These are phyloP conservation scores for Philhelius pedissequus DNA, from an alignment of 2,888 invertebrate genomes.

Conservation along the genomic window DNA sequence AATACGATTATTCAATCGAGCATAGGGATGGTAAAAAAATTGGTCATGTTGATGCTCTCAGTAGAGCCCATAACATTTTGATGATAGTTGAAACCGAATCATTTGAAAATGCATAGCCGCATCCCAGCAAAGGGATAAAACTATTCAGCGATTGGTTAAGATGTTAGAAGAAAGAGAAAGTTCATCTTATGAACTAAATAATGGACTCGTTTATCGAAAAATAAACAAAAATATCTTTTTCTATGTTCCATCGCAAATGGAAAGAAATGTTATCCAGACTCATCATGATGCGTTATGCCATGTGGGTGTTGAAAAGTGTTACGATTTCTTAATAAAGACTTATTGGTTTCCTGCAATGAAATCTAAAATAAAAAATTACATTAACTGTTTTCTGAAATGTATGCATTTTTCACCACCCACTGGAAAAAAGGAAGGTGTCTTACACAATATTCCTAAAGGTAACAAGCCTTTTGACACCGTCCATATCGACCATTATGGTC, in stretches of 20 bases:
- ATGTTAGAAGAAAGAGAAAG: background rate
- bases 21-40: background rate
- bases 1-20: background rate
- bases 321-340: background rate
- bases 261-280: background rate
- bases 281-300: background rate
- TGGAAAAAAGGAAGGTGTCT: background rate
- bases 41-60: background rate
- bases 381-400: background rate
- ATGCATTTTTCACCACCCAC: background rate
- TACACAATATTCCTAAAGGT: background rate
- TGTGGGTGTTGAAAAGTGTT: background rate
- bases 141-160: background rate
- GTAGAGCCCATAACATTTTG: background rate
- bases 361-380: background rate
- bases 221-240: background rate
- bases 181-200: background rate
- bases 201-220: background rate
- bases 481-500: background rate
- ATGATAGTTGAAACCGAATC: background rate
- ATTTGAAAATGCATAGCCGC: background rate
- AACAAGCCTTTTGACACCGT: background rate
- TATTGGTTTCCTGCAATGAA: background rate
- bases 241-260: background rate
- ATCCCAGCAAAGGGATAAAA: background rate